Conservation (phyloP, 2,797 vertebrate species). For the Microcaecilia unicolor region DNA sequence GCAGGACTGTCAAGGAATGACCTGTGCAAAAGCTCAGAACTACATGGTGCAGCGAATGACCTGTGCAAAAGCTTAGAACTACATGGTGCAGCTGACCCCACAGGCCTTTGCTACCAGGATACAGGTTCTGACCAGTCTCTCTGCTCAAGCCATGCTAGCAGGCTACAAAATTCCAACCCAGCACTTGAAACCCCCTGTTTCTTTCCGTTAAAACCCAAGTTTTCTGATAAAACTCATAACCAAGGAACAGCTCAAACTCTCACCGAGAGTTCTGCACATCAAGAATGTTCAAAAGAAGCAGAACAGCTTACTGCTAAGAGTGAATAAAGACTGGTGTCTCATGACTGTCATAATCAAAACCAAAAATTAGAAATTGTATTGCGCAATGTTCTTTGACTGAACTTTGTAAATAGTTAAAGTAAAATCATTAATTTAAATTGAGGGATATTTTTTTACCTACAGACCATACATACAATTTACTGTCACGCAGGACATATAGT, state of each 20-base stretch:
- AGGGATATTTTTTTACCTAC: no score
- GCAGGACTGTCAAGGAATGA: background rate
- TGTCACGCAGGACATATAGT: no score
- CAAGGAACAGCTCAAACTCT: background rate
- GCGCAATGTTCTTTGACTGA: no score
- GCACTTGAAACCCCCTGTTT: conserved; percentile 27
- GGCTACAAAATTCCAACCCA: background rate
- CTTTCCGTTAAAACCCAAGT: conserved; percentile 8
- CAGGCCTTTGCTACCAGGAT: background rate
- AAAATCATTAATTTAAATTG: no score
- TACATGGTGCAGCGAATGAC: rapidly evolving
- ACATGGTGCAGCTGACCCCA: rapidly evolving
- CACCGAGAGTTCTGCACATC: background rate
- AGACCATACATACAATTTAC: no score
- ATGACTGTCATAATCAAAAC: no score
- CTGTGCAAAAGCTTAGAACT: conserved; percentile 3
- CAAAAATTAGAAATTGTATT: no score
- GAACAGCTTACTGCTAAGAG: background rate
- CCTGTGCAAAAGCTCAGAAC: conserved; percentile 3
- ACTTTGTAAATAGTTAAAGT: no score
- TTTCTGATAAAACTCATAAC: background rate
- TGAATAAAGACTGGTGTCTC: no score
- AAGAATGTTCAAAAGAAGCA: background rate
- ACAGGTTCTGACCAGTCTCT: background rate
- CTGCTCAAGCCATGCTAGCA: background rate